A percentile compares a stretch with the other conserved stretches of the same genome.
Conservation (phyloP, 2,113 vertebrate species). For the Gulo gulo region DNA sequence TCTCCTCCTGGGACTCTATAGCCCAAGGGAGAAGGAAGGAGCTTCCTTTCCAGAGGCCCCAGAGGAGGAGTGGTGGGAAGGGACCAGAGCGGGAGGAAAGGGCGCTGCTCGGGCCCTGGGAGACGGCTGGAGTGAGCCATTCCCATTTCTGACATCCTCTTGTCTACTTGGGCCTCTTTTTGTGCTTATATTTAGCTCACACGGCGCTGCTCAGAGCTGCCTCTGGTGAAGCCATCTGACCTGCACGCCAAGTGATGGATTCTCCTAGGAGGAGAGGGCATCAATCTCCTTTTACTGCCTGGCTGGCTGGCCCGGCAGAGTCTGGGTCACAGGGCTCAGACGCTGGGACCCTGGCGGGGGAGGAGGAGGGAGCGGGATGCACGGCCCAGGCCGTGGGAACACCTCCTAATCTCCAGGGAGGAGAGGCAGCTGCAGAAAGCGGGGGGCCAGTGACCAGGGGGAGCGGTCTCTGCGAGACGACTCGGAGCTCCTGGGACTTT, state of each 20-base stretch:
- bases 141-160: neutral
- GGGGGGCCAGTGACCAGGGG: neutral
- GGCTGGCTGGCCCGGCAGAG: neutral
- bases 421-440: neutral
- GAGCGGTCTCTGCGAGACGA: neutral
- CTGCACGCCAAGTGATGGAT: slow-evolving; percentile 41
- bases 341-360: neutral
- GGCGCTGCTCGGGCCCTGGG: neutral
- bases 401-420: neutral
- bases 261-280: slow-evolving; percentile 45
- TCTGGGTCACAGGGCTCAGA: slow-evolving; percentile 30
- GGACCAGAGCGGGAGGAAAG: neutral
- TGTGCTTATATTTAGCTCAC: slow-evolving; percentile 41
- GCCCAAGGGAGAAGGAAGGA: neutral
- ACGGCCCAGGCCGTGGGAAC: neutral
- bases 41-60: neutral
- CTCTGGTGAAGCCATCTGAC: slow-evolving; percentile 54
- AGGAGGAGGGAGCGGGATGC: rapidly evolving
- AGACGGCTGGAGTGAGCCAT: neutral
- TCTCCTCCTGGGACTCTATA: neutral
- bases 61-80: neutral
- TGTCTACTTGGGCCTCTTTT: neutral
- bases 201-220: neutral
- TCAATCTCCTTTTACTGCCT: slow-evolving; percentile 58
- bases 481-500: neutral